Conservation (phyloP, 2,888 invertebrate species). For the Adelphocoris suturalis region DNA sequence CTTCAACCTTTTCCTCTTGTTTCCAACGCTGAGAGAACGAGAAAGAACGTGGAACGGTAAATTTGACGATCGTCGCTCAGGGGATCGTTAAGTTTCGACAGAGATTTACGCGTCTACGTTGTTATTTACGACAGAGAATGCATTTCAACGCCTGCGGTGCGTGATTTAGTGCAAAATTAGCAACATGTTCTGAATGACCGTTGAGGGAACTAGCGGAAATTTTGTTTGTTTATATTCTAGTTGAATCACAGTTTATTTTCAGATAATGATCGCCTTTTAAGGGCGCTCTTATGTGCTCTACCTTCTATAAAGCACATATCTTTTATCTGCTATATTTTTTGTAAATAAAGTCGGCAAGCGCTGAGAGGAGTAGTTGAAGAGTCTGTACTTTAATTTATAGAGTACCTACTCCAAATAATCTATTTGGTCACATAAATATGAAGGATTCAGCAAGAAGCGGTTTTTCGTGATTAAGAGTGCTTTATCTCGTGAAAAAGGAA, state of each 20-base stretch:
- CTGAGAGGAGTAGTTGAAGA: too few relatives aligned
- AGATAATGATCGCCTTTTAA: neutral
- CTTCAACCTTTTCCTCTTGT: neutral
- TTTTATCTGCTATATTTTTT: too few relatives aligned
- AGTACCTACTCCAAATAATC: too few relatives aligned
- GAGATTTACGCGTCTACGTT: neutral
- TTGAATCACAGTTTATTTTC: constrained; percentile 1
- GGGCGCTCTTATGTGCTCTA: neutral
- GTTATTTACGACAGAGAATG: constrained; percentile 10
- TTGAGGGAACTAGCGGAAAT: neutral
- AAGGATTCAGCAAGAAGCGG: too few relatives aligned
- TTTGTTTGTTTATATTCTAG: neutral
- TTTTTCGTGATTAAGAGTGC: too few relatives aligned
- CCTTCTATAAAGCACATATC: too few relatives aligned
- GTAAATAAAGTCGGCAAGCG: too few relatives aligned
- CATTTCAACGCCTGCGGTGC: neutral
- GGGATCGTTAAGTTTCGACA: neutral
- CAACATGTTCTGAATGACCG: neutral
- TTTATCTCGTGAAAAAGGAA: too few relatives aligned
- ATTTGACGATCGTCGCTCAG: constrained; percentile 10
- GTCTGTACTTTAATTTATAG: too few relatives aligned
- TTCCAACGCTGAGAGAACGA: neutral
- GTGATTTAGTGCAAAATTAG: constrained; percentile 4
- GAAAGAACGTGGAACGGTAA: neutral
- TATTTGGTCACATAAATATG: too few relatives aligned